Evolutionary conservation across 2,797 vertebrate species (phyloP).

Genomic region (Steatocranus sp.): DNA sequence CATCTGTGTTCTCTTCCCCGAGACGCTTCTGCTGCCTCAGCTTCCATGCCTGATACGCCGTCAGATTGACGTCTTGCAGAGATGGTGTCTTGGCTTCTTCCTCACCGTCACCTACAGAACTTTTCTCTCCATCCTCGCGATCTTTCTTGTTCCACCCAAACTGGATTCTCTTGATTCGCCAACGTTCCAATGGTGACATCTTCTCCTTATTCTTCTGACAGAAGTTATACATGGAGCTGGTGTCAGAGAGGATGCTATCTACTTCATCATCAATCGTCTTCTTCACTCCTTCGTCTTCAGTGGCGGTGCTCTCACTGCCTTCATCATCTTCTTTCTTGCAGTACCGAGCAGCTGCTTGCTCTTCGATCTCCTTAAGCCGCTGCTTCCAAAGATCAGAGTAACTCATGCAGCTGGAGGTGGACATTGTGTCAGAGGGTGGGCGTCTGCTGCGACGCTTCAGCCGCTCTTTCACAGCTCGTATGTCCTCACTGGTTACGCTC

Average conservation of each 20-base stretch:
- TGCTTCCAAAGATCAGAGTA: constrained; percentile 90
- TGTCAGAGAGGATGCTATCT: constrained; percentile 84
- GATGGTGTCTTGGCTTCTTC: constrained; percentile 48
- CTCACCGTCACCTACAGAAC: constrained; percentile 29
- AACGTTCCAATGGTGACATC: constrained; percentile 88
- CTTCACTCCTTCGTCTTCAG: constrained; percentile 16
- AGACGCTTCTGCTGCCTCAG: constrained; percentile 82
- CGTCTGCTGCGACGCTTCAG: constrained; percentile 62
- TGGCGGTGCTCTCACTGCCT: constrained; percentile 29
- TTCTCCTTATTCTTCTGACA: constrained; percentile 92
- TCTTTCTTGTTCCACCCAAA: constrained; percentile 96
- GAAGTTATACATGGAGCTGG: constrained; percentile 90
- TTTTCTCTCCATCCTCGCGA: constrained; percentile 71
- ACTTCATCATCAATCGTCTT: constrained; percentile 74
- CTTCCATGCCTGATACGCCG: constrained; percentile 95
- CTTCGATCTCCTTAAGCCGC: constrained; percentile 86
- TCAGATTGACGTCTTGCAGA: constrained; percentile 80
- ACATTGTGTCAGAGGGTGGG: constrained; percentile 64
- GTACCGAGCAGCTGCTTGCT: constrained; percentile 79
- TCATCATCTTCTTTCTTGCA: constrained; percentile 40
- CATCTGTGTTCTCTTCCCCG: constrained; percentile 82
- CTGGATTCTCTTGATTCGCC: constrained; percentile 94
- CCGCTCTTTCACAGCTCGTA: constrained; percentile 76
- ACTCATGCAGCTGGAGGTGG: constrained; percentile 77
- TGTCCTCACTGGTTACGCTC: constrained; percentile 84